Evolutionary conservation across 2,797 vertebrate species (phyloP).

Genomic region (Lacerta agilis): DNA sequence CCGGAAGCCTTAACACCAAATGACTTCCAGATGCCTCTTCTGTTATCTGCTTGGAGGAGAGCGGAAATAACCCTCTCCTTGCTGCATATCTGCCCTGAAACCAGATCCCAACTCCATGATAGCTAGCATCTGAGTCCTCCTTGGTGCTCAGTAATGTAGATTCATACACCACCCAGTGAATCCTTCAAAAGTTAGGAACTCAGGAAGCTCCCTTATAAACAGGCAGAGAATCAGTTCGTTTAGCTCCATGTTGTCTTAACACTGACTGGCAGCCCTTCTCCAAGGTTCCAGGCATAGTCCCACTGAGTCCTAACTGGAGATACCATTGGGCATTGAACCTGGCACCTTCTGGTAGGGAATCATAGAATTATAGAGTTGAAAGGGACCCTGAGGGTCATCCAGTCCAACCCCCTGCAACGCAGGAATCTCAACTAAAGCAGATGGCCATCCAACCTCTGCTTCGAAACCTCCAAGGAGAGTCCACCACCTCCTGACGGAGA

Average conservation of each 20-base stretch:
- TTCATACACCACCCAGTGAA: neutral
- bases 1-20: neutral
- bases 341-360: too few relatives aligned
- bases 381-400: too few relatives aligned
- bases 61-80: neutral
- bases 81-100: neutral
- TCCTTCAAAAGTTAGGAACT: neutral
- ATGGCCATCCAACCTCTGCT: too few relatives aligned
- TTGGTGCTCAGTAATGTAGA: neutral
- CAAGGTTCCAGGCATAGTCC: too few relatives aligned
- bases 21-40: slow-evolving; percentile 28
- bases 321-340: too few relatives aligned
- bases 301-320: too few relatives aligned
- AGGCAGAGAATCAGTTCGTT: neutral
- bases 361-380: too few relatives aligned
- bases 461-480: too few relatives aligned
- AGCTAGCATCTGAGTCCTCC: neutral
- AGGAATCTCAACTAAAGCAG: too few relatives aligned
- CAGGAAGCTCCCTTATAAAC: neutral
- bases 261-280: neutral
- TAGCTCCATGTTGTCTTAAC: neutral
- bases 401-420: too few relatives aligned
- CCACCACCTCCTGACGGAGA: rapidly evolving
- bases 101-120: too few relatives aligned
- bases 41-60: neutral